Conservation (phyloP, 2,797 vertebrate genomes). For the Hybognathus amarus region DNA sequence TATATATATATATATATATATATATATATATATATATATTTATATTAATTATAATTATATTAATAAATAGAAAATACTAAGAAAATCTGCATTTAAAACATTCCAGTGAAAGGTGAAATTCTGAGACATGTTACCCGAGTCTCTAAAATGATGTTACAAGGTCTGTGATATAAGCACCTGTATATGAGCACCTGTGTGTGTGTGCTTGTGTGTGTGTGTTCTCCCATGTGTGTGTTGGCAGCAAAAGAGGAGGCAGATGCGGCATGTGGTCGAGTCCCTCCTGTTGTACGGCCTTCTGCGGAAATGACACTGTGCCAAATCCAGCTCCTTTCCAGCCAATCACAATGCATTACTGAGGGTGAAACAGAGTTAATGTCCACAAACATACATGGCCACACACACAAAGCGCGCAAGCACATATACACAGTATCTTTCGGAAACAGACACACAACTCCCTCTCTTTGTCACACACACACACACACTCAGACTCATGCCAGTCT, state of each 20-base stretch:
- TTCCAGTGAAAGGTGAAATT: neutral
- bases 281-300: constrained; percentile 82
- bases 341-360: constrained; percentile 65
- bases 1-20: too few species aligned
- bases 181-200: constrained; percentile 19
- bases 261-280: constrained; percentile 76
- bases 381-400: constrained; percentile 57
- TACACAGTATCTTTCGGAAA: constrained; percentile 38
- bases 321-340: constrained; percentile 77
- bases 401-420: neutral
- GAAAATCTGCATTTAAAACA: neutral
- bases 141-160: neutral
- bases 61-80: too few species aligned
- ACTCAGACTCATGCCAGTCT: constrained; percentile 41
- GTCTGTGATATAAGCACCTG: constrained; percentile 24
- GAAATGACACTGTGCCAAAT: constrained; percentile 78
- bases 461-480: constrained; percentile 23
- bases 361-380: constrained; percentile 70
- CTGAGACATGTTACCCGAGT: too few species aligned
- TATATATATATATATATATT: too few species aligned
- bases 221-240: constrained; percentile 71
- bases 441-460: constrained; percentile 39
- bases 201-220: too few species aligned
- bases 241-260: constrained; percentile 76
- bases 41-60: too few species aligned